A percentile compares a stretch with the other conserved stretches of the same genome.
Evolutionary conservation across 2,797 vertebrate genomes (phyloP).

Genomic region (Emys orbicularis): DNA sequence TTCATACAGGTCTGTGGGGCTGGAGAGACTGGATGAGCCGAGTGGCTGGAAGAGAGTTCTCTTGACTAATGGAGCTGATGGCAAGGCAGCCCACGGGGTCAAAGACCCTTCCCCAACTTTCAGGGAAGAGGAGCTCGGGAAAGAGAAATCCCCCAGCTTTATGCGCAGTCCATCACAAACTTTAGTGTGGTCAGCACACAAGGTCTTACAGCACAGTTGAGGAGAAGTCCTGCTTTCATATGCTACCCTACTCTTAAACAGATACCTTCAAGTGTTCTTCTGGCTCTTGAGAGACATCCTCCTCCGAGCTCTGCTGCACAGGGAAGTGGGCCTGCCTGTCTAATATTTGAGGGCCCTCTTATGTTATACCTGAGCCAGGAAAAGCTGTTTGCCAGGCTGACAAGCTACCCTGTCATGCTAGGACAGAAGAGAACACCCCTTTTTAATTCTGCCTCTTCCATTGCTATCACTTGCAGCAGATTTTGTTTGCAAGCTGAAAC

Average conservation of each 20-base stretch:
- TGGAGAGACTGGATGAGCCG: background rate
- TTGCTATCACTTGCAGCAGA: conserved; percentile 33
- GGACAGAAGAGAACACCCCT: background rate
- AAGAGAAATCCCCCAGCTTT: background rate
- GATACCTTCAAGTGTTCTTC: background rate
- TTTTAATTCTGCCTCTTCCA: conserved; percentile 28
- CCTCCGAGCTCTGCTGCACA: background rate
- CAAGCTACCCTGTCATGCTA: background rate
- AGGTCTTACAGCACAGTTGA: background rate
- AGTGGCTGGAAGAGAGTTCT: background rate
- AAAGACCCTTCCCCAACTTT: background rate
- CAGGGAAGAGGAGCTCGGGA: background rate
- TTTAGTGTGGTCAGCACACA: background rate
- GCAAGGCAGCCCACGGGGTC: background rate
- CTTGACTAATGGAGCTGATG: background rate
- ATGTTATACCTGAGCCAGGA: background rate
- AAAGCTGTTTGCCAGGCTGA: background rate
- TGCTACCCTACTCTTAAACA: background rate
- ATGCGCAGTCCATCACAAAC: background rate
- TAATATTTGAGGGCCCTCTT: background rate
- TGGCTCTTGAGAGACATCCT: background rate
- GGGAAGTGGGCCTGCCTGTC: background rate
- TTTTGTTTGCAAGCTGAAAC: conserved; percentile 45
- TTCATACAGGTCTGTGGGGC: background rate
- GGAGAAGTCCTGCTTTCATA: background rate